These are phyloP conservation scores for Saccostrea echinata DNA, from an alignment of 1,140 invertebrate genomes.

Conservation along the genomic window DNA sequence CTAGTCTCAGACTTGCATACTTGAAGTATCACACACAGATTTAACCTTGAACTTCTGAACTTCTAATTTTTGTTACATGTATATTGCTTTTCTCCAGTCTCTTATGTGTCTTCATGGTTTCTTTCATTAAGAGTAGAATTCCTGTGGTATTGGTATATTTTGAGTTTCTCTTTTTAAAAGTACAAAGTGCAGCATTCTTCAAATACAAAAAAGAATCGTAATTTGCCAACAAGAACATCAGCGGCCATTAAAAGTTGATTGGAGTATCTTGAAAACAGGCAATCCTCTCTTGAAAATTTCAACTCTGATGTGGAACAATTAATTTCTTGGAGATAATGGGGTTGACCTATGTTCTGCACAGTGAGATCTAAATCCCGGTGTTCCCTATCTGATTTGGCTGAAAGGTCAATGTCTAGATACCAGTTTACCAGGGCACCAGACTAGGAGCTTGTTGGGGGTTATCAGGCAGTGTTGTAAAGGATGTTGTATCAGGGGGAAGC, in stretches of 20 bases:
- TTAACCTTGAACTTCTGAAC: neutral
- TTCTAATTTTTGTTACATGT: neutral
- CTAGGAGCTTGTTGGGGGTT: neutral
- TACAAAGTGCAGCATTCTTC: constrained; percentile 4
- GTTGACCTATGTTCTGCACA: constrained; percentile 8
- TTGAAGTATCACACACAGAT: neutral
- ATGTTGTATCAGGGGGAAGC: neutral
- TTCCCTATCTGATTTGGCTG: neutral
- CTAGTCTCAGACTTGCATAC: neutral
- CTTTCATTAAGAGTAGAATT: neutral
- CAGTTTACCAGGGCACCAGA: neutral
- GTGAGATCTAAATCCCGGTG: neutral
- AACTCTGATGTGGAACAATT: constrained; percentile 27
- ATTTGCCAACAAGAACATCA: constrained; percentile 32
- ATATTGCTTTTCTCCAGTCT: neutral
- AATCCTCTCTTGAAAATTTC: constrained; percentile 29
- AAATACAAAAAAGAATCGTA: constrained; percentile 4
- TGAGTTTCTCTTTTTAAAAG: neutral
- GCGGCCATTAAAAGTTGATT: constrained; percentile 16
- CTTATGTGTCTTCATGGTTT: neutral
- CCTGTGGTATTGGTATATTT: neutral
- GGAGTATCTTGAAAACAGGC: constrained; percentile 4
- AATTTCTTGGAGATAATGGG: neutral
- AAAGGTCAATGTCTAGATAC: constrained; percentile 21
- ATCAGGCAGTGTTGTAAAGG: neutral